Percentiles rank a stretch among this genome's conserved stretches.
phyloP scores from a whole-genome alignment of 2,797 vertebrate genomes.

The Sebastes flavidus region DNA sequence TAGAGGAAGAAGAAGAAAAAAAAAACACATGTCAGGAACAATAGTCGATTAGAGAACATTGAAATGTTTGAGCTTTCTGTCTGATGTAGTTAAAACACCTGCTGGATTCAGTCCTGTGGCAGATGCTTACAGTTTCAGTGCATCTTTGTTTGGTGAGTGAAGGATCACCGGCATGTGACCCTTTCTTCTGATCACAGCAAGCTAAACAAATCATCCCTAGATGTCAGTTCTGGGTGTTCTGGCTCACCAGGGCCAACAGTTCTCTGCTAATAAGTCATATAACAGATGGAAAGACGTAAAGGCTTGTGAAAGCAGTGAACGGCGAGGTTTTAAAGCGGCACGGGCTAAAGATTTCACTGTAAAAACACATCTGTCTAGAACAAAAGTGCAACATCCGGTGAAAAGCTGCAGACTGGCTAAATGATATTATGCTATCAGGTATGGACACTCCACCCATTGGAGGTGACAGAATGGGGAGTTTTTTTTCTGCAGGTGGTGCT shows the following conservation, averaged over 20 bases:
- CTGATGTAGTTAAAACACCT: slow-evolving; percentile 58
- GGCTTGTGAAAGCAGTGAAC: neutral
- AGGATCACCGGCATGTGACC: slow-evolving; percentile 51
- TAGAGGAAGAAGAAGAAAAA: neutral
- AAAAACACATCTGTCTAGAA: slow-evolving; percentile 6
- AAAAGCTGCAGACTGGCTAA: neutral
- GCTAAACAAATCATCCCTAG: slow-evolving; percentile 60
- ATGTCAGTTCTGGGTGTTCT: slow-evolving; percentile 62
- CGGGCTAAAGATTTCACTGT: neutral
- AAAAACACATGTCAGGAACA: slow-evolving; percentile 1
- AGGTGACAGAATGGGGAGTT: neutral
- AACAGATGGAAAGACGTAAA: slow-evolving; percentile 45
- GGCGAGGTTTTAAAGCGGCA: neutral
- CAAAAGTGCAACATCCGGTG: neutral
- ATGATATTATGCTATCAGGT: neutral
- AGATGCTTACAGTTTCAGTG: slow-evolving; percentile 47
- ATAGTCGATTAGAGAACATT: slow-evolving; percentile 29
- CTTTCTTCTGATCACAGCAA: slow-evolving; percentile 59
- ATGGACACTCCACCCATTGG: neutral
- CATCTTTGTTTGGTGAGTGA: slow-evolving; percentile 55
- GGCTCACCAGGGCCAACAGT: slow-evolving; percentile 32
- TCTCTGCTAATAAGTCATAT: slow-evolving; percentile 42
- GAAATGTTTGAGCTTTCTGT: slow-evolving; percentile 58
- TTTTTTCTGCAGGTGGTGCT: slow-evolving; percentile 30
- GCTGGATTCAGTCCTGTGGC: slow-evolving; percentile 44